These are phyloP conservation scores for Callocephalon fimbriatum DNA, from an alignment of 2,113 vertebrate genomes.

Conservation along the genomic window DNA sequence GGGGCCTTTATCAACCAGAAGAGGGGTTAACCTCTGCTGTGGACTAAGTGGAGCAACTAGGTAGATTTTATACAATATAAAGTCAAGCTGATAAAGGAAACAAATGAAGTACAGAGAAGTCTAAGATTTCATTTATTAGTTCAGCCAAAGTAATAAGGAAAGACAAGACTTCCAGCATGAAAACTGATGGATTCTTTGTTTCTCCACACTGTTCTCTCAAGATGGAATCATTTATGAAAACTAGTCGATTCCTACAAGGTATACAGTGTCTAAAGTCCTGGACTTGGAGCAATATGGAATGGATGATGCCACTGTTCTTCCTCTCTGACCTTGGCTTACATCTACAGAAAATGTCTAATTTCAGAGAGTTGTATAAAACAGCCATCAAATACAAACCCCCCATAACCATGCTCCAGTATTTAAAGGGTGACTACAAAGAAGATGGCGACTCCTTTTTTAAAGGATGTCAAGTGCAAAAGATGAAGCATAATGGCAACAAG, in stretches of 20 bases:
- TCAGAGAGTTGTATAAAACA: not conserved
- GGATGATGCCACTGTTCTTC: not conserved
- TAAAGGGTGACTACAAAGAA: not conserved
- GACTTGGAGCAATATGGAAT: not conserved
- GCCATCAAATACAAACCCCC: fast-evolving
- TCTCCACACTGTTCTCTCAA: not conserved
- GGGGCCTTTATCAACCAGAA: not conserved
- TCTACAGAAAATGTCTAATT: not conserved
- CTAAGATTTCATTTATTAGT: not conserved
- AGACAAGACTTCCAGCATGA: not conserved
- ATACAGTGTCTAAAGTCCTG: not conserved
- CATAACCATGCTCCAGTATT: not conserved
- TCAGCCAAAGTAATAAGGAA: not conserved
- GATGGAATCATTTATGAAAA: not conserved
- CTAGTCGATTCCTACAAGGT: not conserved
- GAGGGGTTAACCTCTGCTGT: not conserved
- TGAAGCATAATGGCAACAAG: not conserved
- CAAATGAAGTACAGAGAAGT: not conserved
- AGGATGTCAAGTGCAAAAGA: not conserved
- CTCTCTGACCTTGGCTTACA: not conserved
- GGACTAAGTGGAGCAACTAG: not conserved
- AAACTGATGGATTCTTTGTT: not conserved
- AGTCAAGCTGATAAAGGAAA: not conserved
- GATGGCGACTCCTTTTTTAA: not conserved
- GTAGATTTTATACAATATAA: not conserved